Conservation (phyloP, 2,888 invertebrate genomes). For the Heteromurus nitidus region DNA sequence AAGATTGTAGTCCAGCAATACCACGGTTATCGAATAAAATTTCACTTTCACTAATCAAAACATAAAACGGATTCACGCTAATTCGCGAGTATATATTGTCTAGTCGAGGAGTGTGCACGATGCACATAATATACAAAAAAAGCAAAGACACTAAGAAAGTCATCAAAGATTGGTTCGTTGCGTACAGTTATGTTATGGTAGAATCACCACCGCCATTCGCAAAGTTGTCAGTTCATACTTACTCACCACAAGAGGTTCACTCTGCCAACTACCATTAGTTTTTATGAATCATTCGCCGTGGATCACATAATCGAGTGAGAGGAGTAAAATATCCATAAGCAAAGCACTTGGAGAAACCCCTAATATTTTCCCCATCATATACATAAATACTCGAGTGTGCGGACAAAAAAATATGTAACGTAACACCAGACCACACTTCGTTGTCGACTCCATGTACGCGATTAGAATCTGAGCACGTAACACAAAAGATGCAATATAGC, state of each 20-base stretch:
- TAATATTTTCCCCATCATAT: not conserved
- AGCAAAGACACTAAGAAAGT: too few relatives aligned
- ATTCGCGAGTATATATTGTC: too few relatives aligned
- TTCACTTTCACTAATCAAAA: too few relatives aligned
- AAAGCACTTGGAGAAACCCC: slow-evolving; percentile 35
- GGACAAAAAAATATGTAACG: slow-evolving; percentile 31
- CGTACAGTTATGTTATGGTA: too few relatives aligned
- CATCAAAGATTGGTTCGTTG: too few relatives aligned
- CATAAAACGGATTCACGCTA: too few relatives aligned
- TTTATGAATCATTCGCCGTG: slow-evolving; percentile 58
- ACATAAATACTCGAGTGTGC: slow-evolving; percentile 12
- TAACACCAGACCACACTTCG: slow-evolving; percentile 24
- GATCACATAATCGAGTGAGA: slow-evolving; percentile 54
- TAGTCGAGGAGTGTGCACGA: too few relatives aligned
- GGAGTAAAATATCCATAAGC: slow-evolving; percentile 56
- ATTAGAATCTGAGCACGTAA: slow-evolving; percentile 59
- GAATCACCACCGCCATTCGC: too few relatives aligned
- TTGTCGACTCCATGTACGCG: slow-evolving; percentile 2
- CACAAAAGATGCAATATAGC: slow-evolving; percentile 58
- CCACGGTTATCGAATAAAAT: too few relatives aligned
- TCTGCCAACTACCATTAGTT: slow-evolving; percentile 34
- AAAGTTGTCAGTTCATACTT: too few relatives aligned
- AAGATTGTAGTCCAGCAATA: too few relatives aligned
- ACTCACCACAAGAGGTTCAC: not conserved
- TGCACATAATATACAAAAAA: too few relatives aligned